A percentile compares a stretch with the other conserved stretches of the same genome.
These are phyloP conservation scores for Platycercus adscitus DNA, from an alignment of 2,113 vertebrate genomes.

Conservation along the genomic window DNA sequence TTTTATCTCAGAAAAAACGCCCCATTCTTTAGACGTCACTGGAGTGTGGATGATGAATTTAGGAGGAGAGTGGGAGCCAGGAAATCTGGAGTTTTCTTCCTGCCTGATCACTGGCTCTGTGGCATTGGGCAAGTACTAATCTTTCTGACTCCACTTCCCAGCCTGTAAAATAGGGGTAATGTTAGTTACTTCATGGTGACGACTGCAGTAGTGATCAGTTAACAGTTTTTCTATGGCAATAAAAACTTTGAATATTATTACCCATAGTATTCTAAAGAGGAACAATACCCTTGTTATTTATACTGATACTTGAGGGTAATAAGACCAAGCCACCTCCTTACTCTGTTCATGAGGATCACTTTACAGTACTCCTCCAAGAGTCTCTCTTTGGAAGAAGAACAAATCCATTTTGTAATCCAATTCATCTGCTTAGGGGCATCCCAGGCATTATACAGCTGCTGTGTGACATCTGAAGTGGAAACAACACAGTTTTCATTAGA, in stretches of 20 bases:
- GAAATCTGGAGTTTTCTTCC: slow-evolving; percentile 51
- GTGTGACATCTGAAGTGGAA: background rate
- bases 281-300: background rate
- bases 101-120: background rate
- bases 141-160: slow-evolving; percentile 28
- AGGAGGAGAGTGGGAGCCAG: slow-evolving; percentile 19
- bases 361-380: background rate
- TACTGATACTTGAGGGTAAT: background rate
- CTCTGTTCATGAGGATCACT: background rate
- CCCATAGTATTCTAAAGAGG: background rate
- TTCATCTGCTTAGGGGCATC: background rate
- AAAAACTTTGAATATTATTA: background rate
- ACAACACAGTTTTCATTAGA: background rate
- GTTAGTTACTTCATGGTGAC: background rate
- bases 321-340: background rate
- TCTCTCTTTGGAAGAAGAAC: background rate
- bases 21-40: background rate
- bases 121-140: slow-evolving; percentile 10
- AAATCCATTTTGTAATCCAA: background rate
- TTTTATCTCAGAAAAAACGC: background rate
- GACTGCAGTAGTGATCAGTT: background rate
- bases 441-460: background rate
- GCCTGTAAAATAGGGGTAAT: slow-evolving; percentile 16
- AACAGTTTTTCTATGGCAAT: background rate
- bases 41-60: slow-evolving; percentile 22